Conservation (phyloP, 2,888 invertebrate genomes). For the Watsonalla cultraria region DNA sequence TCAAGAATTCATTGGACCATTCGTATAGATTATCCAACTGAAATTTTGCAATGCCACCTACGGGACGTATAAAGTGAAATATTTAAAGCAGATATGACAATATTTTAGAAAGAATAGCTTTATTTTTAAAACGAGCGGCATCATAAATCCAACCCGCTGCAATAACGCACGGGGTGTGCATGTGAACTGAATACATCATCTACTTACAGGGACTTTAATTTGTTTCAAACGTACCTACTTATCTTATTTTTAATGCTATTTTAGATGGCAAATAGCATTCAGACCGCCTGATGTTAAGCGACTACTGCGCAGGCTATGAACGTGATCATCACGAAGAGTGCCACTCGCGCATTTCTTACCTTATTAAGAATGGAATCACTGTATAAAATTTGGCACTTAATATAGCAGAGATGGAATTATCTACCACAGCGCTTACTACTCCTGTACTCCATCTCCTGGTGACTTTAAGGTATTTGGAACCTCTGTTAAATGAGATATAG, state of each 20-base stretch:
- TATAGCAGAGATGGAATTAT: too few species aligned
- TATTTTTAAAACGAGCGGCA: conserved; percentile 70
- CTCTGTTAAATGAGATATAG: too few species aligned
- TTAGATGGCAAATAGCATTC: not conserved
- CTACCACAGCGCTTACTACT: too few species aligned
- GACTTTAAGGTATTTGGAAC: too few species aligned
- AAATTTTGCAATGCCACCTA: conserved; percentile 59
- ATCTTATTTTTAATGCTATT: conserved; percentile 17
- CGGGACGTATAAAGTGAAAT: conserved; percentile 72
- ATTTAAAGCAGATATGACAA: conserved; percentile 74
- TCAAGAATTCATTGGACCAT: conserved; percentile 49
- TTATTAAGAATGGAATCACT: too few species aligned
- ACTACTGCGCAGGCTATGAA: too few species aligned
- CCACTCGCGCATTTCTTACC: too few species aligned
- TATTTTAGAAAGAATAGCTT: conserved; percentile 76
- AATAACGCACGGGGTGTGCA: conserved; percentile 62
- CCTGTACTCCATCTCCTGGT: too few species aligned
- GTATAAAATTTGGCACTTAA: too few species aligned
- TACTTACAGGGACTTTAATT: conserved; percentile 45
- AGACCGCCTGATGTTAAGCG: too few species aligned
- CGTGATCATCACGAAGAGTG: too few species aligned
- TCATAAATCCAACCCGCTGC: conserved; percentile 66
- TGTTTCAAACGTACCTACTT: conserved; percentile 37
- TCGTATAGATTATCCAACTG: conserved; percentile 46
- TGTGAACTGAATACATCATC: conserved; percentile 65